Percentiles rank a stretch among this genome's conserved stretches.
Conservation (phyloP, 2,797 vertebrate genomes). For the Pantherophis alleghaniensis region DNA sequence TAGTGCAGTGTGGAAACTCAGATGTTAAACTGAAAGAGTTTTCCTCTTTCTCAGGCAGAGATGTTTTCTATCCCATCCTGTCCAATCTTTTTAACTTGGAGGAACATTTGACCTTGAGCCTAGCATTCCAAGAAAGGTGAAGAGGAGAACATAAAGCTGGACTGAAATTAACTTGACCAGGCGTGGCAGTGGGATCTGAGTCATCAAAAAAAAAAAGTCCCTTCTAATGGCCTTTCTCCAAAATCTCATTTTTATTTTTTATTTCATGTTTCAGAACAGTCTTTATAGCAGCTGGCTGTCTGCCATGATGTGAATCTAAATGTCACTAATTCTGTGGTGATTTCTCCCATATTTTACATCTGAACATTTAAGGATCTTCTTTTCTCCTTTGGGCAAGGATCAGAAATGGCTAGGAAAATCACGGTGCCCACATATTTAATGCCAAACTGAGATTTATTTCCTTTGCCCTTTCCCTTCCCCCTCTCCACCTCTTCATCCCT, state of each 20-base stretch:
- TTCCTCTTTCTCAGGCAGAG: neutral
- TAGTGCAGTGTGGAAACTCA: neutral
- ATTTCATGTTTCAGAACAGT: neutral
- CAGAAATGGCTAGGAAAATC: neutral
- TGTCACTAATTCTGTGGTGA: neutral
- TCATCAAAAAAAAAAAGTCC: neutral
- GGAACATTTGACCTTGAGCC: neutral
- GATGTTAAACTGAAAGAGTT: neutral
- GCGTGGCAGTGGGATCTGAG: neutral
- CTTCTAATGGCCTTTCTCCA: neutral
- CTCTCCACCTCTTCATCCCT: neutral
- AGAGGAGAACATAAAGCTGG: neutral
- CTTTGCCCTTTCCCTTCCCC: neutral
- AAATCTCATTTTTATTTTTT: neutral
- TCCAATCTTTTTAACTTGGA: neutral
- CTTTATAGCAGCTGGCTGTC: neutral
- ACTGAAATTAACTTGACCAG: neutral
- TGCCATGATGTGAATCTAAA: neutral
- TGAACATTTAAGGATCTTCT: neutral
- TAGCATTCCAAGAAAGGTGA: neutral
- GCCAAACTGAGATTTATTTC: neutral
- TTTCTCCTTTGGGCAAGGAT: neutral
- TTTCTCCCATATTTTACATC: neutral
- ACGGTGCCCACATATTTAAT: neutral
- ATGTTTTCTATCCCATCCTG: neutral